Base-by-base conservation (phyloP, 2,113 vertebrate species). In the Tachysurus vachellii region DNA sequence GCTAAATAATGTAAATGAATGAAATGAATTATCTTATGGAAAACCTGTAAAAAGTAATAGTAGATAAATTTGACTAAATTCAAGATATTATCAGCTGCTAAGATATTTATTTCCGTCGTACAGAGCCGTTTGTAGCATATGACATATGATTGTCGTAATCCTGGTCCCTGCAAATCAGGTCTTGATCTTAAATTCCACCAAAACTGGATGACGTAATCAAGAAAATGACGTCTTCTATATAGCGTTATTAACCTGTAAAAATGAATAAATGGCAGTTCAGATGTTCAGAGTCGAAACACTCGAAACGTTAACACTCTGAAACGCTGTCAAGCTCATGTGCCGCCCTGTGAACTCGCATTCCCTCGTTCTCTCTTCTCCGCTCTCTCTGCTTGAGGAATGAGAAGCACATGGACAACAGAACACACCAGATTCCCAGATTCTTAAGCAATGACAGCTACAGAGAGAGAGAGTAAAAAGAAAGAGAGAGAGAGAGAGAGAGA, bases 381-480 rank as follows among this genome's bases (percentile, higher is more conserved):
- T 85, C 17, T 66, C 61, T 53, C 54, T 80, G 56, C 77, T 21
- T 88, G 42, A 53, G 53, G 77, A 76, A 93, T 93, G 90, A 93
- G 91, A 80, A 75, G 89, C 91, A 94, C 82, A 88, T 93, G 93
- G 93, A 84, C 86, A 91, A 76, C 86, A 90, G 75, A 85, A 64
- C 66, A 77, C 10, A 81, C 10, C 56, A 61, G 56, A 80, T 61
- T 36, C 10, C 56, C 50, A 85, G 89, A 94, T 93, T 95, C 92
- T 89, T 92, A 91, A 88, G 88, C 89, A 89, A 86, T 94, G 92
- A 93, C 90, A 88, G 84, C 61, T 28, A 75, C 61, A 80, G 61
- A 70, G 31, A 47, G 59, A 36, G 36, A 36, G 2, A 36, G 36
- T 36, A 36, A 36, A 36, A 36, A 36, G 36, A 36, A 36, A 36